A percentile compares a stretch with the other conserved stretches of the same genome.
Evolutionary conservation across 2,888 invertebrate genomes (phyloP).

Genomic region (Bembecia ichneumoniformis): DNA sequence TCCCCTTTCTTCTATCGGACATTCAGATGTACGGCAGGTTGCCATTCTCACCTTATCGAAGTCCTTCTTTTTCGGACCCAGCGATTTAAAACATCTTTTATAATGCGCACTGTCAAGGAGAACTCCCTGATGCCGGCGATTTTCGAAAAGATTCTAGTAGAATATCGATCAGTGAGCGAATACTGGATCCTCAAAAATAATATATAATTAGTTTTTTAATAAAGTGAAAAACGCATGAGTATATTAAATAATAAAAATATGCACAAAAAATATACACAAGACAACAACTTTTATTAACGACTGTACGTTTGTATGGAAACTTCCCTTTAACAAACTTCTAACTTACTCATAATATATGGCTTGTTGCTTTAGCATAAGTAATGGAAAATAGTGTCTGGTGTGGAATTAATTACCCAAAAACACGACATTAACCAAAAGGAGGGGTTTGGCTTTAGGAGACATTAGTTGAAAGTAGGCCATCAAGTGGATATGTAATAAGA

Average conservation of each 20-base stretch:
- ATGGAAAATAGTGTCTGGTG: conserved; percentile 60
- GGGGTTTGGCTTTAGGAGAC: conserved; percentile 8
- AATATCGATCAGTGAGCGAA: not conserved
- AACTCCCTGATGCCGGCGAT: too few relatives aligned
- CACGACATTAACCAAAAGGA: conserved; percentile 48
- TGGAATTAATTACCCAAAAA: conserved; percentile 61
- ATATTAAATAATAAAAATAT: too few relatives aligned
- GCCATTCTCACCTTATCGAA: too few relatives aligned
- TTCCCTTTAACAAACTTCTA: conserved; percentile 38
- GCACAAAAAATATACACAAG: too few relatives aligned
- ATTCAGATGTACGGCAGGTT: too few relatives aligned
- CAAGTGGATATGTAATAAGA: conserved; percentile 18
- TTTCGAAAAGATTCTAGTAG: not conserved
- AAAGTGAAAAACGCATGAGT: too few relatives aligned
- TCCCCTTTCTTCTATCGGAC: too few relatives aligned
- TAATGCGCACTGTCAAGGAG: too few relatives aligned
- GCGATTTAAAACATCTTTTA: too few relatives aligned
- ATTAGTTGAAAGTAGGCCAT: conserved; percentile 24
- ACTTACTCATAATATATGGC: conserved; percentile 43
- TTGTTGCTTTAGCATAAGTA: conserved; percentile 44
- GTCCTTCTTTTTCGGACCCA: too few relatives aligned
- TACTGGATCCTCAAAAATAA: too few relatives aligned
- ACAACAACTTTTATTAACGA: conserved; percentile 11
- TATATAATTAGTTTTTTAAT: too few relatives aligned
- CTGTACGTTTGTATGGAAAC: conserved; percentile 20